Base-by-base conservation (phyloP, 2,797 vertebrate genomes). In the Parauchenoglanis ngamensis region DNA sequence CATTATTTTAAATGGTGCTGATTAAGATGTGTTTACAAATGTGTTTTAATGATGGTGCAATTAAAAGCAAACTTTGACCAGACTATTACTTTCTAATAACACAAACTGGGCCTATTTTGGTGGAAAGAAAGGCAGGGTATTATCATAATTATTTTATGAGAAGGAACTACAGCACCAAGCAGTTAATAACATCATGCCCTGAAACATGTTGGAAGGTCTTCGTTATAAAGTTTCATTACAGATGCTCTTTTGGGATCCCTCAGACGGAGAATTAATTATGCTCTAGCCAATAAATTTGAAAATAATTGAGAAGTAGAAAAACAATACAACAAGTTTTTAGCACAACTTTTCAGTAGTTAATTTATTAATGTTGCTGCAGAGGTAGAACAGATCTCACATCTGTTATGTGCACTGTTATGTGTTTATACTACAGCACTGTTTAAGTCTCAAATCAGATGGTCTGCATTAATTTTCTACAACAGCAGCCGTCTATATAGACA, bases 11-110 rank as follows among this genome's bases (percentile, higher is more conserved):
- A 78, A 73, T 52, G 90, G 90, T 91, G 93, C 94, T 95, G 94
- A 96, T 96, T 95, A 95, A 94, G 93, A 93, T 91, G 67, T 91
- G 93, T 95, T 96, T 94, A 94, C 94, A 95, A 94, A 95, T 92
- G 92, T 92, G 91, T 94, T 92, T 94, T 94, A 95, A 96, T 96
- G 93, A 96, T 94, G 94, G 94, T 28, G 92, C 94, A 95, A 96
- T 96, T 95, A 96, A 92, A 93, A 81, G 91, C 90, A 94, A 95
- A 95, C 94, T 95, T 95, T 96, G 95, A 95, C 94, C 93, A 87
- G 90, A 17, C 70, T 94, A 95, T 96, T 96, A 95, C 93, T 95
- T 95, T 86, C 91, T 94, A 94, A 95, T 95, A 92, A 90, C 92
- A 92, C 91, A 94, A 94, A 94, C 93, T 92, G 89, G 89, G 90